A percentile compares a stretch with the other conserved stretches of the same genome.
Conservation (phyloP, 2,888 invertebrate species). For the Glaucopsyche alexis region DNA sequence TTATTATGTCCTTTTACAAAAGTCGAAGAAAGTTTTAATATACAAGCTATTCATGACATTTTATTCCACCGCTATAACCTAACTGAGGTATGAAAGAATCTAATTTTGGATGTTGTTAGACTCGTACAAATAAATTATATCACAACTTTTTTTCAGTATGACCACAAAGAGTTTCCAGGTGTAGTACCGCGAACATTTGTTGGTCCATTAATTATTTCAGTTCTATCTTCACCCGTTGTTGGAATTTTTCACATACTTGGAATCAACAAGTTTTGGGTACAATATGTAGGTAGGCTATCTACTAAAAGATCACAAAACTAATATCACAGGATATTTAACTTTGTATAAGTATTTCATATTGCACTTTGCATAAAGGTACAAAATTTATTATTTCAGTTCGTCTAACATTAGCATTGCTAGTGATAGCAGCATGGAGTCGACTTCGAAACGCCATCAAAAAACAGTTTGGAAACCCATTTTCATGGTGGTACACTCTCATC, state of each 20-base stretch:
- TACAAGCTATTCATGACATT: constrained; percentile 98
- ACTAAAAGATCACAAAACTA: neutral
- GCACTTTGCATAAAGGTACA: constrained; percentile 28
- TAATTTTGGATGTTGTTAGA: constrained; percentile 64
- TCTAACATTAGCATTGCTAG: constrained; percentile 86
- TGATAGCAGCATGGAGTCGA: constrained; percentile 86
- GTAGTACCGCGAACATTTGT: constrained; percentile 98
- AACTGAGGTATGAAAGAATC: constrained; percentile 84
- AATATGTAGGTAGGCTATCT: constrained; percentile 88
- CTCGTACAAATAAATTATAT: neutral
- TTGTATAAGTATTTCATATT: neutral
- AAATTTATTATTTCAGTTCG: constrained; percentile 82
- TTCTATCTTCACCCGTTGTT: constrained; percentile 88
- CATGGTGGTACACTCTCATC: constrained; percentile 90
- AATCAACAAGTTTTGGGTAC: constrained; percentile 91
- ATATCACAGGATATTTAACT: neutral
- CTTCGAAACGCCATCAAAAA: constrained; percentile 87
- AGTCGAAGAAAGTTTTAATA: constrained; percentile 99
- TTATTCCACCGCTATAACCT: constrained; percentile 92
- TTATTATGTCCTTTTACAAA: constrained; percentile 97
- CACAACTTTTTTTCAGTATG: constrained; percentile 85
- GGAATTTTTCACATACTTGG: constrained; percentile 83
- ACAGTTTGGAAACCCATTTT: constrained; percentile 88
- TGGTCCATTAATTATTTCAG: constrained; percentile 91
- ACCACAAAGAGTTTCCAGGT: constrained; percentile 98